Evolutionary conservation across 2,888 invertebrate genomes (phyloP), one percentile per base, ranked within the genome.

Genomic region (Sylvicola cinctus): DNA sequence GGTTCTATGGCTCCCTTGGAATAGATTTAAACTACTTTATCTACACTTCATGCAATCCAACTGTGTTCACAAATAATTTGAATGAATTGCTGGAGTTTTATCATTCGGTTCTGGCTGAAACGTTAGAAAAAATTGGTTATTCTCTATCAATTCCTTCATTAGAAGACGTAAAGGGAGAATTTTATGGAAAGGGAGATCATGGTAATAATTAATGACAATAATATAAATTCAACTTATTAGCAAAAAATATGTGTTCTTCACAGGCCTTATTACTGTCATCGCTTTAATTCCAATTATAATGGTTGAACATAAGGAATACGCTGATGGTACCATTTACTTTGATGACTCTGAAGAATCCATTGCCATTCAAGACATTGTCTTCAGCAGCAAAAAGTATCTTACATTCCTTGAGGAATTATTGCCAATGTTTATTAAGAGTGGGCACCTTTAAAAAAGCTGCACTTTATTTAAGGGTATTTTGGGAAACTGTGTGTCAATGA

Each of bases 11-110:
- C n/a, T 51, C 51, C 16, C 47, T 48, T 5, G 50, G 48, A 17
- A 49, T 51, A 32, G 50, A 51, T 42, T 46, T 44, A 38, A 49
- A 49, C 37, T 49, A 43, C 39, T 47, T 51, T 31, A 44, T 49
- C 7, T 50, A 49, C 35, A 43, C 48, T 11, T 49, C 49, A 4
- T 47, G 46, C 42, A 42, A 43, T 20, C 40, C 38, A n/a, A 40
- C 47, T 34, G 43, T 49, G 3, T 46, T 46, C 14, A 14, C 23
- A 10, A 12, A 39, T 23, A 37, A 42, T 20, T 37, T 42, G n/a
- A 40, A 46, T 25, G 42, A 49, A 12, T 38, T 50, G 16, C 34
- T 49, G 4, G 30, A 36, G 16, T 34, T 40, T 10, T 51, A 51
- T 38, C 44, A 48, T 38, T 35, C 40, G 11, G 36, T 40, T 7